Conservation (phyloP, 2,113 vertebrate genomes). For the Dendrocopos noguchii region DNA sequence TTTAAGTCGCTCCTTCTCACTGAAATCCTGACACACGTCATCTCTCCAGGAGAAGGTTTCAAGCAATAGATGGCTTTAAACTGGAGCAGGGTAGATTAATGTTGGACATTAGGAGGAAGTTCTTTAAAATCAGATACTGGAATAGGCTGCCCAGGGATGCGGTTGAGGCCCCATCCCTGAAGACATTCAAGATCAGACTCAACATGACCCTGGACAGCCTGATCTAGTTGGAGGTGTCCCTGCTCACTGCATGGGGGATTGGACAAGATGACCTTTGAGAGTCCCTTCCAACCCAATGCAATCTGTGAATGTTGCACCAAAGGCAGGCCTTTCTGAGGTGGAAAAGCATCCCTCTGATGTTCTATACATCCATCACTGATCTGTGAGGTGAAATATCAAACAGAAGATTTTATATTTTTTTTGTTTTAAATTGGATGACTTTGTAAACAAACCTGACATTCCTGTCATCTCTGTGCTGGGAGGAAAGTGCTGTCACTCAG, state of each 20-base stretch:
- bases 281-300: too few species aligned
- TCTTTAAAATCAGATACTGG: not conserved
- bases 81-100: too few species aligned
- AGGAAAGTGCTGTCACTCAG: not conserved
- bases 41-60: too few species aligned
- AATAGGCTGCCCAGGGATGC: not conserved
- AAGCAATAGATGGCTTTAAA: too few species aligned
- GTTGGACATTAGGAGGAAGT: too few species aligned
- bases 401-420: not conserved
- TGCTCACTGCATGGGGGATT: too few species aligned
- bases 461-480: not conserved
- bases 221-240: too few species aligned
- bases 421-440: not conserved
- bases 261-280: too few species aligned
- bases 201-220: too few species aligned
- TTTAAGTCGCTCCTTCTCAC: not conserved
- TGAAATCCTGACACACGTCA: not conserved
- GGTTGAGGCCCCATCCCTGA: too few species aligned
- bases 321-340: not conserved
- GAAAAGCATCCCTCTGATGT: not conserved
- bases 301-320: not conserved
- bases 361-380: not conserved
- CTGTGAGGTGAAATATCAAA: not conserved
- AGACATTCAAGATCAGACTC: too few species aligned
- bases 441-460: not conserved